Conservation (phyloP, 2,113 vertebrate species). For the Aix galericulata region DNA sequence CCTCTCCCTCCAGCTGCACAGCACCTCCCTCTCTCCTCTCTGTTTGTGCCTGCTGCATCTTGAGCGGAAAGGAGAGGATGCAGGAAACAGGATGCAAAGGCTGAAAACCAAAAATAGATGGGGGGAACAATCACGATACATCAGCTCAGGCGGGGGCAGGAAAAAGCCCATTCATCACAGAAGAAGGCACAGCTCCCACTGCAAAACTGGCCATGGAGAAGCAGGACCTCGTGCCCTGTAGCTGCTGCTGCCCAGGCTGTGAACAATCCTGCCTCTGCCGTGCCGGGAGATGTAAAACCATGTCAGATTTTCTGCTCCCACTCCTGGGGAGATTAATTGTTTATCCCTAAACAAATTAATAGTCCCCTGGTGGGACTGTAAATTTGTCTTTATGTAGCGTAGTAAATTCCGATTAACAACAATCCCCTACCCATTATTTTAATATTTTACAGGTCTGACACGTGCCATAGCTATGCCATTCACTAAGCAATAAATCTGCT, state of each 20-base stretch:
- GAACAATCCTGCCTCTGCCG: not conserved
- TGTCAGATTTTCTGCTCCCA: conserved; percentile 55
- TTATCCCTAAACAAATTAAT: conserved; percentile 70
- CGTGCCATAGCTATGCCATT: not conserved
- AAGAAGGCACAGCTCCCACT: not conserved
- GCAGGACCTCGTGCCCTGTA: rapidly evolving
- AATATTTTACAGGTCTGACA: conserved; percentile 54
- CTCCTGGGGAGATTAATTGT: conserved; percentile 67
- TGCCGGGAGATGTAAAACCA: not conserved
- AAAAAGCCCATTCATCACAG: not conserved
- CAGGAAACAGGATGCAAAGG: conserved; percentile 47
- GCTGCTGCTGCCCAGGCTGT: not conserved
- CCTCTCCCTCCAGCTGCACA: not conserved
- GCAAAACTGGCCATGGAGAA: not conserved
- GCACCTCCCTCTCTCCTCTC: not conserved
- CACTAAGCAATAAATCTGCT: conserved; percentile 33
- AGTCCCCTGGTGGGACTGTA: conserved; percentile 65
- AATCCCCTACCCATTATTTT: conserved; percentile 37
- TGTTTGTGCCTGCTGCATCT: not conserved
- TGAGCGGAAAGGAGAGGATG: conserved; percentile 22
- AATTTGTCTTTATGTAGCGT: conserved; percentile 49
- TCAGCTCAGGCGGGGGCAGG: not conserved
- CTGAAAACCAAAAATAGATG: conserved; percentile 43
- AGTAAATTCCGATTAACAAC: conserved; percentile 61
- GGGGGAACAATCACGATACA: not conserved